Evolutionary conservation across 1,140 invertebrate species (phyloP).

Genomic region (Neomicropteryx cornuta): DNA sequence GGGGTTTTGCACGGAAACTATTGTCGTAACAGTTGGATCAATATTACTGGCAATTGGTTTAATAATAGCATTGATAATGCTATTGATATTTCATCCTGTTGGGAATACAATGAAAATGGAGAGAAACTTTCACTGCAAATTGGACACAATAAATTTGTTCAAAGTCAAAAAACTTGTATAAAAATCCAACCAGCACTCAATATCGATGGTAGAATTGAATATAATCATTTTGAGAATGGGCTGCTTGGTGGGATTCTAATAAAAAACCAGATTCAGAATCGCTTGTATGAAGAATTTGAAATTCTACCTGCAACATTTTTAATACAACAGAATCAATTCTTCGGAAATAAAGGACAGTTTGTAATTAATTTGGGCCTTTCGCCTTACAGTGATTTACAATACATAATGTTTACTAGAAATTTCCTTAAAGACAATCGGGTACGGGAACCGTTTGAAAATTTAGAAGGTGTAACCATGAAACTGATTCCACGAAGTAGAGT

Average conservation of each 20-base stretch:
- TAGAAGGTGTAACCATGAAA: conserved; percentile 46
- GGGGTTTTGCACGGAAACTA: conserved; percentile 76
- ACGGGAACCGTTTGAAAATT: conserved; percentile 69
- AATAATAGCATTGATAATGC: conserved; percentile 63
- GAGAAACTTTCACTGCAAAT: conserved; percentile 60
- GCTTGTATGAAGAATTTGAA: conserved; percentile 56
- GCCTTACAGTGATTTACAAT: conserved; percentile 71
- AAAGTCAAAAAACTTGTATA: conserved; percentile 64
- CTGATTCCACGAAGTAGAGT: conserved; percentile 80
- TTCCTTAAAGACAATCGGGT: conserved; percentile 79
- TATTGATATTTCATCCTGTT: conserved; percentile 69
- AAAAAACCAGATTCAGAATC: conserved; percentile 65
- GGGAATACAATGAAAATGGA: conserved; percentile 42
- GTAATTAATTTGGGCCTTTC: conserved; percentile 80
- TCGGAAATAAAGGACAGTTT: conserved; percentile 75
- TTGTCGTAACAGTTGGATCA: conserved; percentile 63
- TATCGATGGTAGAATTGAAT: conserved; percentile 65
- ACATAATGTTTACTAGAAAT: conserved; percentile 79
- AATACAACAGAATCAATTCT: conserved; percentile 84
- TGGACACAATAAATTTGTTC: conserved; percentile 74
- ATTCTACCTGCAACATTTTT: conserved; percentile 55
- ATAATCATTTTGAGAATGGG: conserved; percentile 79
- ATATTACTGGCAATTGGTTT: conserved; percentile 79
- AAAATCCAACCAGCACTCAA: conserved; percentile 79
- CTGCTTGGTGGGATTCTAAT: conserved; percentile 76